phyloP scores from a whole-genome alignment of 2,113 vertebrate genomes.

The Pseudonaja textilis region DNA sequence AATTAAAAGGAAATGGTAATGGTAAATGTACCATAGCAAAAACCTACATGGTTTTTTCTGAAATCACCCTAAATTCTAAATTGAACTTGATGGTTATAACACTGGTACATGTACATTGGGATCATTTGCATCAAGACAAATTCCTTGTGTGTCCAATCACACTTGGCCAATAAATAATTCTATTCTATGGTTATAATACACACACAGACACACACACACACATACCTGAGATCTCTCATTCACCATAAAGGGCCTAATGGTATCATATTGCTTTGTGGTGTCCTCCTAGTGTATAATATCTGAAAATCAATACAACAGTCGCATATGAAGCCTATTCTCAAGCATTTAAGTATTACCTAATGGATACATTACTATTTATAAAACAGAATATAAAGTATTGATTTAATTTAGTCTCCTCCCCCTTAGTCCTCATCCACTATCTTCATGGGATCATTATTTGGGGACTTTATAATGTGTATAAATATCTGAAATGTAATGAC shows the following conservation, averaged over 20 bases:
- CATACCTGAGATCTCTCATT: background rate
- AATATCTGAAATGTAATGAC: background rate
- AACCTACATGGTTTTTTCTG: background rate
- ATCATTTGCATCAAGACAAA: no score
- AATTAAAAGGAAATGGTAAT: background rate
- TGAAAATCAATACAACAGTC: background rate
- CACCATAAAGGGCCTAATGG: background rate
- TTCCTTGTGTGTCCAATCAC: no score
- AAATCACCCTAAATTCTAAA: background rate
- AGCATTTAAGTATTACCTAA: background rate
- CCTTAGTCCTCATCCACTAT: background rate
- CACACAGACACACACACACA: no score
- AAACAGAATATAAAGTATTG: background rate
- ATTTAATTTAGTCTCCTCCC: background rate
- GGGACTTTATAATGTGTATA: slow-evolving; percentile 28
- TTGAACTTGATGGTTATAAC: background rate
- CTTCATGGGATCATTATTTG: background rate
- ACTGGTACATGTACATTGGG: no score
- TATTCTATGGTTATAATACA: no score
- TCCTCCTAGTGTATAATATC: background rate
- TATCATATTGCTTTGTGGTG: background rate
- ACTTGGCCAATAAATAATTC: no score
- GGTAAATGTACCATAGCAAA: background rate
- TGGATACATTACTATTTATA: background rate
- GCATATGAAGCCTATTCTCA: background rate